These are phyloP conservation scores for Neosalanx taihuensis DNA, from an alignment of 2,797 vertebrate species.

Conservation along the genomic window DNA sequence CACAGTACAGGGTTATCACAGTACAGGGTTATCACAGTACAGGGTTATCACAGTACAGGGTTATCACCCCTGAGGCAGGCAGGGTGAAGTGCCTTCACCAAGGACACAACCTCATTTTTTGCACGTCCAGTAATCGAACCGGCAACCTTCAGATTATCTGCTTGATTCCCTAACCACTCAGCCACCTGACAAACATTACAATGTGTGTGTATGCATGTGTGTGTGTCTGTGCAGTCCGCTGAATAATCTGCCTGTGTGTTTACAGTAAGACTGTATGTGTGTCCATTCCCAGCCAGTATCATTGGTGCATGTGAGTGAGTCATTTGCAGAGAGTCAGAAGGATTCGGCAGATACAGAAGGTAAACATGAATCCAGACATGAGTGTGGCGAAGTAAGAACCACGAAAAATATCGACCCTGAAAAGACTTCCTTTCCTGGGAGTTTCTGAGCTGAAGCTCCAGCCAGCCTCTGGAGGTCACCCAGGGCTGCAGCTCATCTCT, in stretches of 20 bases:
- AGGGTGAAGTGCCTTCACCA: too few species aligned
- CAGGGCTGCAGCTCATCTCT: not conserved
- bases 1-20: too few species aligned
- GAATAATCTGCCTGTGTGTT: not conserved
- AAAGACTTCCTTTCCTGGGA: not conserved
- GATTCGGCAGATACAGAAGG: not conserved
- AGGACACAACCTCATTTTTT: too few species aligned
- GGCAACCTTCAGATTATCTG: too few species aligned
- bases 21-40: too few species aligned
- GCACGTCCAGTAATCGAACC: too few species aligned
- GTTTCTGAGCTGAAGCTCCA: not conserved
- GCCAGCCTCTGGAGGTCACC: not conserved
- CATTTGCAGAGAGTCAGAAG: not conserved
- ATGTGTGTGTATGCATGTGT: slow-evolving; percentile 2
- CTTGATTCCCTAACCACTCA: too few species aligned
- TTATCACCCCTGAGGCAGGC: too few species aligned
- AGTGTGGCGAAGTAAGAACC: too few species aligned
- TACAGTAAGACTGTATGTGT: too few species aligned
- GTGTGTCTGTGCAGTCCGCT: not conserved
- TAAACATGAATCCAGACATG: not conserved
- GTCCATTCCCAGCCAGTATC: not conserved
- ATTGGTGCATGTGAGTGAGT: not conserved
- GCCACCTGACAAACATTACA: too few species aligned
- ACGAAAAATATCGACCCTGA: not conserved
- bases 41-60: too few species aligned